phyloP scores from a whole-genome alignment of 2,113 vertebrate species.

The Pipa parva region DNA sequence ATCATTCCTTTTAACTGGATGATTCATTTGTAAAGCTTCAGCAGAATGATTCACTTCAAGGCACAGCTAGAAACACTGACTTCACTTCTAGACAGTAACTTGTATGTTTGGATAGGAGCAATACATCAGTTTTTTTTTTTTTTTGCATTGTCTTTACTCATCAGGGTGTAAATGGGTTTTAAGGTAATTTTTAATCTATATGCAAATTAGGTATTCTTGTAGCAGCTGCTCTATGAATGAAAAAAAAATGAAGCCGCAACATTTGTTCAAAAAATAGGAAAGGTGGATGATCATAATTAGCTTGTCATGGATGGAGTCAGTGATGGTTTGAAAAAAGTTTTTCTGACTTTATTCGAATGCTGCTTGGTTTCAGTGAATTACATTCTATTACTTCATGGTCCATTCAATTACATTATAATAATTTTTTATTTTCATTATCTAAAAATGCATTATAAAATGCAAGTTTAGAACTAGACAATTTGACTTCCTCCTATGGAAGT shows the following conservation, averaged over 20 bases:
- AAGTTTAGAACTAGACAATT: no score
- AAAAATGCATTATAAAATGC: no score
- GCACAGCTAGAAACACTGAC: conserved; percentile 8
- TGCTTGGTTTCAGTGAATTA: conserved; percentile 30
- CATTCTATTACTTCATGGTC: conserved; percentile 28
- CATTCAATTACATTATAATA: conserved; percentile 21
- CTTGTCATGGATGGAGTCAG: conserved; percentile 48
- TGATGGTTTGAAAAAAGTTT: conserved; percentile 33
- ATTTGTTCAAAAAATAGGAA: conserved; percentile 54
- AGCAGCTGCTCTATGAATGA: conserved; percentile 48
- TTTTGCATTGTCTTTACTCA: conserved; percentile 55
- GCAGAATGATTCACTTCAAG: not conserved
- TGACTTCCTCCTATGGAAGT: no score
- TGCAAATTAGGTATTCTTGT: conserved; percentile 57
- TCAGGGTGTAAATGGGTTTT: conserved; percentile 52
- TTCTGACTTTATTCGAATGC: conserved; percentile 27
- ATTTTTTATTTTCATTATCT: conserved; percentile 11
- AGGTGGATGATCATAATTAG: conserved; percentile 46
- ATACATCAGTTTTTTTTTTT: conserved; percentile 28
- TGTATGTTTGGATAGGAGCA: conserved; percentile 44
- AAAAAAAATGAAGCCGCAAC: conserved; percentile 49
- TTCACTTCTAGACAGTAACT: conserved; percentile 16
- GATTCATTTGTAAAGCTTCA: not conserved
- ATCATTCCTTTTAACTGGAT: not conserved
- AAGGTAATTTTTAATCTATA: conserved; percentile 62